Evolutionary conservation across 2,113 vertebrate genomes (phyloP), one percentile per base, ranked within the genome.

Genomic region (Nycticorax nycticorax): DNA sequence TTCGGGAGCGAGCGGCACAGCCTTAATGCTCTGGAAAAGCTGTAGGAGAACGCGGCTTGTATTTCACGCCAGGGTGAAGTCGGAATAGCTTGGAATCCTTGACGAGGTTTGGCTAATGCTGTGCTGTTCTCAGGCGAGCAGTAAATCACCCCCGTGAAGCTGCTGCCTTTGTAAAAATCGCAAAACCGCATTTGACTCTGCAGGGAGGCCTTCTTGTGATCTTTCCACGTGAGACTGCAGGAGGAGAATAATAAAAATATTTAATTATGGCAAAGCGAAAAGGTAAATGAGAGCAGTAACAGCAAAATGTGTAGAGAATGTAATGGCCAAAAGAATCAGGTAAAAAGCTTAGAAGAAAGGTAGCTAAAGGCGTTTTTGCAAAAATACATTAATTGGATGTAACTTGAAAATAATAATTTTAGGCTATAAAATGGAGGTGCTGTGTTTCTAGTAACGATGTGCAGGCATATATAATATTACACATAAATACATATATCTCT

Each of bases 151-250:
- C 30, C 2, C 2, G 7, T 5, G 45, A 45, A 53, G 39, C 30
- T 22, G 35, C 56, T 12, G 35, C 59, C 41, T 22, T 45, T n/a
- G 0, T 28, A 41, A 73, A 50, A 35, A 8, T 3, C 1, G 1
- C 13, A 7, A 27, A 69, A 17, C 26, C 1, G 30, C 1, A 0
- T 30, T 50, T 41, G 11, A 1, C 14, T 28, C 12, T 5, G 1
- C 20, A 21, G 27, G 8, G 12, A 28, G 22, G 15, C 12, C 2
- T 4, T 5, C 21, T 18, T 19, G 17, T 9, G 14, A 10, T 74
- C 32, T 15, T 37, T 10, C 5, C 9, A 0, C 0, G 3, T 23
- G 56, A 81, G 68, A 19, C 39, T 72, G 26, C 23, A 20, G 43
- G 37, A 68, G 47, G 39, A 14, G 81, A 64, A 60, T 30, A 55